Percentiles rank a stretch among this genome's conserved stretches.
Conservation (phyloP, 2,888 invertebrate species). For the Aphelenchoides bicaudatus region DNA sequence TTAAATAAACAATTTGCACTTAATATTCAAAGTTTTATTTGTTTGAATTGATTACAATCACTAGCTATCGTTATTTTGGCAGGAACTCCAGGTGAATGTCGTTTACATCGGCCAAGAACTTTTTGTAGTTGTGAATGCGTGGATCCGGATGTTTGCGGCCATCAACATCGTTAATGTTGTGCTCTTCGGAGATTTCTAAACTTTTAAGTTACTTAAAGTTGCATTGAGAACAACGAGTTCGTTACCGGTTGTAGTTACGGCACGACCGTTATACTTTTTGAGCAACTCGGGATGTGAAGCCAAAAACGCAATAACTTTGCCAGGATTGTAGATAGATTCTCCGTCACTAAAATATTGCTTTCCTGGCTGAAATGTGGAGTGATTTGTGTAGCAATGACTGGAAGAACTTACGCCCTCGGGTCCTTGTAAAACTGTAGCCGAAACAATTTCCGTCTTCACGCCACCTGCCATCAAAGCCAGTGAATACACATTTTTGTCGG, state of each 20-base stretch:
- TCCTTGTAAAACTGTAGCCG: background rate
- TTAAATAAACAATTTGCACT: no score
- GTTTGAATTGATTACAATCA: no score
- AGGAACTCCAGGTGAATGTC: slow-evolving; percentile 4
- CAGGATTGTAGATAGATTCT: slow-evolving; percentile 2
- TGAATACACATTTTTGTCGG: slow-evolving; percentile 1
- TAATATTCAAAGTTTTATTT: no score
- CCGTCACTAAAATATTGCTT: background rate
- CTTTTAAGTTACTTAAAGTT: no score
- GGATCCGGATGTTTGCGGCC: background rate
- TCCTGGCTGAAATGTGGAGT: background rate
- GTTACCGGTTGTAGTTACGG: slow-evolving; percentile 1
- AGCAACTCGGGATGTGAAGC: background rate
- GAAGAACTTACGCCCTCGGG: background rate
- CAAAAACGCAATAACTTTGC: background rate
- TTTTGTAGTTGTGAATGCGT: background rate
- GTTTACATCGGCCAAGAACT: background rate
- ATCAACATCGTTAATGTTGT: slow-evolving; percentile 4
- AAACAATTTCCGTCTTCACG: slow-evolving; percentile 2
- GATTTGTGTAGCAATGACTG: no score
- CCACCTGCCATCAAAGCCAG: background rate
- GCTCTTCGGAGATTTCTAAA: background rate
- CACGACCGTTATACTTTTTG: background rate
- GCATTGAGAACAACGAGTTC: background rate
- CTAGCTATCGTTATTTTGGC: no score